Evolutionary conservation across 2,888 invertebrate species (phyloP), one percentile per base, ranked within the genome.

Genomic region (Eretmocerus hayati): DNA sequence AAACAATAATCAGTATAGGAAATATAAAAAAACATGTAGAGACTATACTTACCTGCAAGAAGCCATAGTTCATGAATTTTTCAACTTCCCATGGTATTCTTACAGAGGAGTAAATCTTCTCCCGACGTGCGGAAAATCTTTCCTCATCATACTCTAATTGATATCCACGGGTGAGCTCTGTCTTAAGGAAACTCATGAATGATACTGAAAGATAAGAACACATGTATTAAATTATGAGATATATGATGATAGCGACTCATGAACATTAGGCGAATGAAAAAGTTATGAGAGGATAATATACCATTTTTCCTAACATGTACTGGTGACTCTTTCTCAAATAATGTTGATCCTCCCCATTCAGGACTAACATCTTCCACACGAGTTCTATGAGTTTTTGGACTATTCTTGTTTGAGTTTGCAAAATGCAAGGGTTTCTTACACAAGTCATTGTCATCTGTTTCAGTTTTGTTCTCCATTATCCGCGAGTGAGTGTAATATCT

Each of bases 61-160:
- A 90, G 26, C 94, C 95, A 75, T 92, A 95, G 1, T 81, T 80
- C 85, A 95, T 89, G 64, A 94, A 94, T 62, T 90, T 87, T 66
- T 92, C 92, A 32, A 91, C 78, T 74, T 96, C 91, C 61, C 85
- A 78, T 2, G 99, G 93, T 66, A 97, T 92, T 75, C 88, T 88
- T 77, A 97, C 87, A 68, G 97, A 97, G 0, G 93, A 92, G 71
- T 97, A 97, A 38, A 97, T 90, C 75, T 94, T 90, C 67, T 96
- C 90, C 50, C 97, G 77, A 56, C 95, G 81, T 3, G 94, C 94
- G 20, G 90, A 87, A 73, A 91, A 97, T 42, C 93, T 81, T 66
- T 90, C 92, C 69, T 95, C 93, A 64, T 97, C 96, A 69, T 96
- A 87, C 74, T 97, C 94, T 48, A 96, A 73, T 56, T 90, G 80